Percentiles rank a stretch among this genome's conserved stretches.
These are phyloP conservation scores for Entomobrya proxima DNA, from an alignment of 2,888 invertebrate species.

Conservation along the genomic window DNA sequence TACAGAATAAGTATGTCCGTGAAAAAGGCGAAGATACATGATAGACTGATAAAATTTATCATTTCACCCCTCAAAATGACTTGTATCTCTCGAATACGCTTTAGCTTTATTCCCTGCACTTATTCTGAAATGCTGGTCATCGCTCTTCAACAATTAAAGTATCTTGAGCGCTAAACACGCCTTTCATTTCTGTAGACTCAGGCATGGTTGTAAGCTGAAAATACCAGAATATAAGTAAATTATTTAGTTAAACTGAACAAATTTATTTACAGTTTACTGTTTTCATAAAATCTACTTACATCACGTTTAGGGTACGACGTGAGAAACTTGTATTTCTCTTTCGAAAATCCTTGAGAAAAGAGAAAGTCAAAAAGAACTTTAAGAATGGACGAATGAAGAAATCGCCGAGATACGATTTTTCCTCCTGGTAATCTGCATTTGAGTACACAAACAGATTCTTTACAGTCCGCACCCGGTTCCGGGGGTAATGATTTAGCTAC, in stretches of 20 bases:
- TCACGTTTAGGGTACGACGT: slow-evolving; percentile 75
- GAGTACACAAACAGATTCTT: slow-evolving; percentile 72
- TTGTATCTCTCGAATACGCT: slow-evolving; percentile 1
- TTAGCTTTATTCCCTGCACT: background rate
- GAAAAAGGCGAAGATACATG: slow-evolving; percentile 54
- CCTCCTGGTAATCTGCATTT: slow-evolving; percentile 74
- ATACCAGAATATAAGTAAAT: background rate
- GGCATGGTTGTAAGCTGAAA: slow-evolving; percentile 71
- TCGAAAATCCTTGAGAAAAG: slow-evolving; percentile 73
- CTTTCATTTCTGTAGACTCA: slow-evolving; percentile 70
- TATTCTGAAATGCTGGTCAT: slow-evolving; percentile 63
- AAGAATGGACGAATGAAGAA: slow-evolving; percentile 70
- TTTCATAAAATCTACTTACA: too few relatives aligned
- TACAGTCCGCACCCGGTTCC: slow-evolving; percentile 71
- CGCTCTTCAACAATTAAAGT: slow-evolving; percentile 75
- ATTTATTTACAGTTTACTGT: background rate
- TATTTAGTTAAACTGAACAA: background rate
- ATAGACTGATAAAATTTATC: slow-evolving; percentile 42
- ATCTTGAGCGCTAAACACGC: slow-evolving; percentile 75
- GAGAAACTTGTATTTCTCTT: slow-evolving; percentile 73
- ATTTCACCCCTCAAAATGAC: background rate
- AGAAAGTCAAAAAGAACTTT: slow-evolving; percentile 75
- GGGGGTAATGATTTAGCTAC: slow-evolving; percentile 71
- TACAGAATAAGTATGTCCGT: slow-evolving; percentile 39
- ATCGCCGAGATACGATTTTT: slow-evolving; percentile 73